Base-by-base conservation (phyloP, 1,140 invertebrate genomes). In the Ridgeia piscesae region DNA sequence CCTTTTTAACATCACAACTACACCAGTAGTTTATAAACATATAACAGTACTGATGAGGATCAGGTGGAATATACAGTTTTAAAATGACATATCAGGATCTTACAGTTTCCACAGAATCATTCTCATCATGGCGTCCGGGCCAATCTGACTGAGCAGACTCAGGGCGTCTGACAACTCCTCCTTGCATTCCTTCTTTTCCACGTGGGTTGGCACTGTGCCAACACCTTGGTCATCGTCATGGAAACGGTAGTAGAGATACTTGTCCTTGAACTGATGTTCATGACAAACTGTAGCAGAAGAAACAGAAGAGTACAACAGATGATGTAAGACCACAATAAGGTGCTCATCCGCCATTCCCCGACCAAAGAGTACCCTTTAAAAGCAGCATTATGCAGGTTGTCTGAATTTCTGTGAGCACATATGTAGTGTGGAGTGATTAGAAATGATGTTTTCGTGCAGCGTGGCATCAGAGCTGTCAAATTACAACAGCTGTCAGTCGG, bases 191-290 rank as follows among this genome's bases (percentile, higher is more conserved):
- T 94, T 95, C 91, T 94, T 94, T 35, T 95, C 94, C 88, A 91
- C 92, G 14, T 94, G 93, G 14, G 93, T 93, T 21, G 95, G 94
- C 31, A 94, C 97, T 97, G 89, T 97, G 97, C 93, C 97, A 96
- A 94, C 94, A 50, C 94, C 95, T 92, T 95, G 94, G 92, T 97
- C 97, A 95, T 98, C 98, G 94, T 97, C 97, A 94, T 97, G 97
- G 96, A 98, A 98, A 89, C 98, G 97, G 95, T 98, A 98, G 93
- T 98, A 97, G 93, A 98, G 97, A 95, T 97, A 98, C 96, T 98
- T 98, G 96, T 98, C 98, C 95, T 97, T 97, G 95, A 98, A 98
- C 34, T 97, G 97, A 94, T 98, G 97, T 94, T 98, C 98, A 93
- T 97, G 97, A 92, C 97, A 97, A n/a, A 98, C 98, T 96, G 94